Conservation (phyloP, 2,888 invertebrate species). For the Lasioglossum vierecki region DNA sequence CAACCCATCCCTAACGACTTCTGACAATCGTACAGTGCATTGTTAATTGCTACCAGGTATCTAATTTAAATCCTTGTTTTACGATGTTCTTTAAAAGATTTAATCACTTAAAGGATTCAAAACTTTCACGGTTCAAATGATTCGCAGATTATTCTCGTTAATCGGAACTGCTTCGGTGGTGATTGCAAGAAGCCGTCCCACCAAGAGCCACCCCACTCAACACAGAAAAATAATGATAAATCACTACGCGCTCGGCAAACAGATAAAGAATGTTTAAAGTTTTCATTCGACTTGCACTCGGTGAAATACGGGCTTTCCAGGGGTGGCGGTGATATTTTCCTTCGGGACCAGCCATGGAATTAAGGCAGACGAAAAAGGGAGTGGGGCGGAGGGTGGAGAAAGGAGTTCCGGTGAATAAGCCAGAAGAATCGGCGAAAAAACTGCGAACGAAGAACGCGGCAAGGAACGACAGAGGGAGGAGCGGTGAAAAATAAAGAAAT, state of each 20-base stretch:
- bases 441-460: not conserved
- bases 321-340: not conserved
- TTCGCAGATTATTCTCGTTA: not conserved
- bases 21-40: not conserved
- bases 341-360: not conserved
- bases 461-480: constrained; percentile 25
- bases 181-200: not conserved
- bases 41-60: not conserved
- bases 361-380: not conserved
- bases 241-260: not conserved
- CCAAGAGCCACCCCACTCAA: not conserved
- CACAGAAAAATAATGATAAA: not conserved
- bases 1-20: not conserved
- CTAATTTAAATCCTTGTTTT: too few species aligned
- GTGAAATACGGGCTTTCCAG: not conserved
- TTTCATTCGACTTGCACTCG: not conserved
- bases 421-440: constrained; percentile 3
- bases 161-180: not conserved
- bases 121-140: not conserved
- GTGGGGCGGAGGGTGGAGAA: not conserved
- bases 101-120: too few species aligned
- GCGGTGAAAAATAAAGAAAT: constrained; percentile 6
- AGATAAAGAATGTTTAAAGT: not conserved
- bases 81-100: too few species aligned
- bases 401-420: constrained; percentile 4